Evolutionary conservation across 2,113 vertebrate genomes (phyloP).

Genomic region (Stegostoma tigrinum): DNA sequence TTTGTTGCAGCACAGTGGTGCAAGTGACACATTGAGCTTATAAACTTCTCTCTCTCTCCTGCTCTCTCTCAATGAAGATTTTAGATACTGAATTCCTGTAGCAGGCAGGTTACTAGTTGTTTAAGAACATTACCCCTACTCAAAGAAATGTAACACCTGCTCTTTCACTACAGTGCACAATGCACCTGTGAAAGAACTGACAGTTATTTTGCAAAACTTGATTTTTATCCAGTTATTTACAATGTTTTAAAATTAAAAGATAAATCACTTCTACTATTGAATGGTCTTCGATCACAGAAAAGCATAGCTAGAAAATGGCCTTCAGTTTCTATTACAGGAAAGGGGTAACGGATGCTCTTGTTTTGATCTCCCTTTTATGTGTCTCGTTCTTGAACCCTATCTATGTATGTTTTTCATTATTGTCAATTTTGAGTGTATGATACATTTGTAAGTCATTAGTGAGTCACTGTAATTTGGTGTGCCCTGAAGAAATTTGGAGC

Average conservation of each 20-base stretch:
- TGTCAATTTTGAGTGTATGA: background rate
- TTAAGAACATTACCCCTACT: background rate
- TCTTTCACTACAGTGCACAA: background rate
- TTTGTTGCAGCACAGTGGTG: background rate
- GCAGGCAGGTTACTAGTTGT: background rate
- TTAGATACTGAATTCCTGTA: background rate
- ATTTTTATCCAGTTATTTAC: background rate
- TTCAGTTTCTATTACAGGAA: background rate
- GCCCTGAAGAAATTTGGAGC: background rate
- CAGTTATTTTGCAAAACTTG: background rate
- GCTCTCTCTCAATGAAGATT: background rate
- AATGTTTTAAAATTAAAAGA: background rate
- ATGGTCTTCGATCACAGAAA: background rate
- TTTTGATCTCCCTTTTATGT: background rate
- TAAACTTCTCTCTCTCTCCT: background rate
- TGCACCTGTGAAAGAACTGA: background rate
- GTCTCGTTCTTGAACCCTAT: background rate
- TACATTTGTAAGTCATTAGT: background rate
- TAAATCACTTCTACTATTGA: background rate
- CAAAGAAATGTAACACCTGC: background rate
- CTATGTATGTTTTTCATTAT: background rate
- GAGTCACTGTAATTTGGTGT: background rate
- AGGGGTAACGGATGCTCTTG: background rate
- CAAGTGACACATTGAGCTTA: background rate
- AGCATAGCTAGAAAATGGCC: background rate